Base-by-base conservation (phyloP, 2,113 vertebrate species). In the Xiphophorus couchianus region DNA sequence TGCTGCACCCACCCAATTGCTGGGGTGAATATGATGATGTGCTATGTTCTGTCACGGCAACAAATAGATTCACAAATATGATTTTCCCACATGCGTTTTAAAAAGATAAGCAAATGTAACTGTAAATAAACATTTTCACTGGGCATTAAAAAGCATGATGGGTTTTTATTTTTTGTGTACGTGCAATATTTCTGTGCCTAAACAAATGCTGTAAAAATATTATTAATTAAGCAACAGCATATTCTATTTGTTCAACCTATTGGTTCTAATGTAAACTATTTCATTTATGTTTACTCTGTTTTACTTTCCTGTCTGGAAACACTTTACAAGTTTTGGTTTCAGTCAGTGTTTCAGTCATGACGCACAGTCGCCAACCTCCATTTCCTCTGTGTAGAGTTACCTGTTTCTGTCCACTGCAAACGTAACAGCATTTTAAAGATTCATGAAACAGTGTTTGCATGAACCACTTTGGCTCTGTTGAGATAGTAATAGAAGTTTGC, bases 31-130 rank as follows among this genome's bases (percentile, higher is more conserved):
- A 66, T 77, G 76, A 68, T 64, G 77, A 73, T 74, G 74, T 63
- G 35, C 27, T 42, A 54, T 64, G 78, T 79, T 63, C 73, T 87
- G 81, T 84, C 80, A 86, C 44, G 72, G 83, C 69, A 85, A 84
- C 77, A 78, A 76, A 73, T 27, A 78, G 51, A 69, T 54, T 42
- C 22, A 74, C n/a, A 62, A n/a, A 81, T 73, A 15, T 25, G 37
- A 64, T 15, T 42, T 29, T 42, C 64, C 76, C 30, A 58, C 77
- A 69, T 39, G n/a, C 27, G 37, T 71, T 61, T 69, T 17, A 58
- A 30, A 33, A n/a, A 28, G 39, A 67, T 44, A 31, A 65, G 14
- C 5, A 13, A 25, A 66, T 33, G 64, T 28, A 62, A 54, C 11
- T 54, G 17, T 4, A 63, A 28, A 42, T 62, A 37, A 6, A 66